Evolutionary conservation across 2,113 vertebrate genomes (phyloP).

Genomic region (Malaclemys terrapin): DNA sequence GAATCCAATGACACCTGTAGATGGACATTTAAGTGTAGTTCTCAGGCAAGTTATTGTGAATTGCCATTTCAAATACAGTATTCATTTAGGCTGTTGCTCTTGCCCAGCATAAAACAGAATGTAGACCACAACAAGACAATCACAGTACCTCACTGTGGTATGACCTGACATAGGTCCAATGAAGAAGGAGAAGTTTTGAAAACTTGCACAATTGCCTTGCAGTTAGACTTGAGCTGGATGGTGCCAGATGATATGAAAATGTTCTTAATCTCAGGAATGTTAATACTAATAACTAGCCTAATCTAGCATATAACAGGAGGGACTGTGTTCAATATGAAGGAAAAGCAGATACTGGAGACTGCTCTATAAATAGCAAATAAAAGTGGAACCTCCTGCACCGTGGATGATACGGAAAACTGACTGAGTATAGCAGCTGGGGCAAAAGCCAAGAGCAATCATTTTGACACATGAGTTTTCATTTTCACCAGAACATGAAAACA

Average conservation of each 20-base stretch:
- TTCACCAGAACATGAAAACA: neutral
- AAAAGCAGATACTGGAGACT: neutral
- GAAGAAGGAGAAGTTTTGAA: neutral
- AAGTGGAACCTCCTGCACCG: neutral
- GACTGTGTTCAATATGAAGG: neutral
- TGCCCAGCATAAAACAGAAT: neutral
- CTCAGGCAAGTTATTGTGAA: neutral
- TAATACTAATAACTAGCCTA: neutral
- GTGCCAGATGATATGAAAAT: neutral
- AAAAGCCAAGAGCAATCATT: neutral
- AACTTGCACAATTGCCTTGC: neutral
- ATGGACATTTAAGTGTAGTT: fast-evolving
- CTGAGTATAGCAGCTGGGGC: fast-evolving
- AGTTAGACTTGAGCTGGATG: neutral
- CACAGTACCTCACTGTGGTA: neutral
- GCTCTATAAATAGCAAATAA: neutral
- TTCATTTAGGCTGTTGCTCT: neutral
- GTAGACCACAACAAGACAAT: neutral
- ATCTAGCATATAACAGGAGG: neutral
- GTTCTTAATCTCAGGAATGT: neutral
- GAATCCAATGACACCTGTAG: fast-evolving
- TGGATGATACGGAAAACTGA: neutral
- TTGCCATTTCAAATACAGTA: neutral
- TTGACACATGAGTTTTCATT: neutral
- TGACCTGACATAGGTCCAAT: neutral